A percentile compares a stretch with the other conserved stretches of the same genome.
Evolutionary conservation across 2,888 invertebrate species (phyloP).

Genomic region (Heliconius ismenius): DNA sequence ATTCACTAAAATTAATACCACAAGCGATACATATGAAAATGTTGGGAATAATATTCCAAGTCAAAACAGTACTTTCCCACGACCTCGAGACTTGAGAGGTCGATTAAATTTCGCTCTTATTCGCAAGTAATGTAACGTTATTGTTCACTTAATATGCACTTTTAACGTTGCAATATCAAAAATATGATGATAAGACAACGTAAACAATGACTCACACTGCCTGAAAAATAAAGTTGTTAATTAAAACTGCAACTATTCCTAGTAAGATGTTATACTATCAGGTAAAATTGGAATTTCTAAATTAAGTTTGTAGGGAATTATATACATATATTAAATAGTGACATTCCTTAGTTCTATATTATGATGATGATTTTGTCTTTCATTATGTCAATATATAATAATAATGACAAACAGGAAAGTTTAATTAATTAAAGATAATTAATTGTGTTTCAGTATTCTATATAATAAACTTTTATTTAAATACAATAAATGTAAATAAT

Average conservation of each 20-base stretch:
- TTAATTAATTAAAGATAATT: not conserved
- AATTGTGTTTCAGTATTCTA: no score
- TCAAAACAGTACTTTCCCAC: conserved; percentile 23
- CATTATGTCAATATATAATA: not conserved
- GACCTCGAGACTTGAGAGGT: conserved; percentile 11
- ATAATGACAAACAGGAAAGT: conserved; percentile 4
- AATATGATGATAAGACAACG: conserved; percentile 31
- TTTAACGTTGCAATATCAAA: conserved; percentile 20
- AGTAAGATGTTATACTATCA: conserved; percentile 55
- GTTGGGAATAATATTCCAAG: not conserved
- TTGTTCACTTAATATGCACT: conserved; percentile 16
- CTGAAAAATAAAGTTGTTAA: conserved; percentile 25
- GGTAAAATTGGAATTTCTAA: conserved; percentile 57
- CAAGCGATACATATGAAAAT: not conserved
- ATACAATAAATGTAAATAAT: not conserved
- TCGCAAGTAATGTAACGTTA: conserved; percentile 18
- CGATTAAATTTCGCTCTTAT: conserved; percentile 33
- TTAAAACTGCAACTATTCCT: conserved; percentile 14
- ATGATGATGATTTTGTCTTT: not conserved
- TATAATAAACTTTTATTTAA: no score
- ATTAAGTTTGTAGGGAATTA: conserved; percentile 57
- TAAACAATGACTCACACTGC: conserved; percentile 35
- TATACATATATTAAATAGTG: conserved; percentile 42
- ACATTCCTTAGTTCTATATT: not conserved
- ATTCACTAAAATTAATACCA: not conserved